Percentiles rank a stretch among this genome's conserved stretches.
These are phyloP conservation scores for Uropetala carovei DNA, from an alignment of 2,888 invertebrate species.

Conservation along the genomic window DNA sequence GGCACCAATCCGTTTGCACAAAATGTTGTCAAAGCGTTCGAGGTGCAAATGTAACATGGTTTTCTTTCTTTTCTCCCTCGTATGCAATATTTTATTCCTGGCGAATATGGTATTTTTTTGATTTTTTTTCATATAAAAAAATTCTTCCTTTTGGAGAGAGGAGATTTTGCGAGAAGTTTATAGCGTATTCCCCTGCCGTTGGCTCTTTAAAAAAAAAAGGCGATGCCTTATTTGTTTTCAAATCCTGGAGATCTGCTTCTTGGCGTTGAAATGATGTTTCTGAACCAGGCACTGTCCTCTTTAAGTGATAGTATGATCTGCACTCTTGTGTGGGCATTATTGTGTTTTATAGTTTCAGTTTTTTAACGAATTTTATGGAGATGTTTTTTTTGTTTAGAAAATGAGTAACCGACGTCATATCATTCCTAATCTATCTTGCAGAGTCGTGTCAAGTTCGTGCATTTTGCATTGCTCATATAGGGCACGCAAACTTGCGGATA, in stretches of 20 bases:
- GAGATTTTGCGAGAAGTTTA: background rate
- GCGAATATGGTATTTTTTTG: background rate
- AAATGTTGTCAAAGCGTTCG: conserved; percentile 78
- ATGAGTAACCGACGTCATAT: conserved; percentile 44
- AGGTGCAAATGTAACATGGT: conserved; percentile 78
- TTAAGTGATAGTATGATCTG: conserved; percentile 52
- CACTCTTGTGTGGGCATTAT: conserved; percentile 49
- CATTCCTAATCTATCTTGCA: conserved; percentile 58
- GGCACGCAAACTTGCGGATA: background rate
- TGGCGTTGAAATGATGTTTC: background rate
- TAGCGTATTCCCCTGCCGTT: background rate
- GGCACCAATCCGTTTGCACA: conserved; percentile 80
- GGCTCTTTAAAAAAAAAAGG: background rate
- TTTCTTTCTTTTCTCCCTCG: background rate
- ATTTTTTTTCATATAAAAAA: conserved; percentile 1
- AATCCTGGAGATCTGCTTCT: conserved; percentile 21
- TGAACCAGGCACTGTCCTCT: conserved; percentile 8
- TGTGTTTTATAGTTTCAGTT: conserved; percentile 25
- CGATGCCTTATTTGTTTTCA: background rate
- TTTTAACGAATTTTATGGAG: conserved; percentile 41
- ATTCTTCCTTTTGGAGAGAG: background rate
- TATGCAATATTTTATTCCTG: background rate
- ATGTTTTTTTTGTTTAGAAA: conserved; percentile 22
- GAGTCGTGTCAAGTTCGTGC: conserved; percentile 38
- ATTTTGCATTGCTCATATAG: conserved; percentile 18